Percentiles rank a stretch among this genome's conserved stretches.
phyloP scores from a whole-genome alignment of 2,888 invertebrate genomes.

The Monochamus alternatus region DNA sequence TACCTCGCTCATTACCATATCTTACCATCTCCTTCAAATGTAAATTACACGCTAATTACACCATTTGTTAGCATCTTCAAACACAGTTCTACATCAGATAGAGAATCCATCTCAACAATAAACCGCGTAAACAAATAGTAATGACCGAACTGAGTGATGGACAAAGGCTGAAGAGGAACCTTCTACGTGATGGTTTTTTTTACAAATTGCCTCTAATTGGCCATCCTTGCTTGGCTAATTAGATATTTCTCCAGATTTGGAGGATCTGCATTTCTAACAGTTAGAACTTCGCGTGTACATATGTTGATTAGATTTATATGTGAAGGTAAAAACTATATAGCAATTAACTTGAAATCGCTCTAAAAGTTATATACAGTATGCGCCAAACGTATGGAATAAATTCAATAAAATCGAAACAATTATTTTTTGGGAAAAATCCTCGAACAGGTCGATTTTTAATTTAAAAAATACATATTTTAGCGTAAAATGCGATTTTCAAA shows the following conservation, averaged over 20 bases:
- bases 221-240: slow-evolving; percentile 8
- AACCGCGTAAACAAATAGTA: not conserved
- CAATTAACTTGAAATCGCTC: too few relatives aligned
- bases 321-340: too few relatives aligned
- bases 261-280: not conserved
- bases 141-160: slow-evolving; percentile 13
- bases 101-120: not conserved
- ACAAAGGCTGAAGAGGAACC: slow-evolving; percentile 23
- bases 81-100: not conserved
- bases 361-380: too few relatives aligned
- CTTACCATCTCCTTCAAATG: not conserved
- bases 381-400: too few relatives aligned
- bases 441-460: too few relatives aligned
- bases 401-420: too few relatives aligned
- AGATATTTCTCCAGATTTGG: not conserved
- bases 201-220: slow-evolving; percentile 12
- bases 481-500: too few relatives aligned
- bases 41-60: not conserved
- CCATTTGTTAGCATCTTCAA: not conserved
- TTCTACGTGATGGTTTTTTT: slow-evolving; percentile 19
- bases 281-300: too few relatives aligned
- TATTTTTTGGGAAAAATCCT: too few relatives aligned
- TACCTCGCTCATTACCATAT: not conserved
- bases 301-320: too few relatives aligned
- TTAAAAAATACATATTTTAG: too few relatives aligned